These are phyloP conservation scores for Lepidurus apus DNA, from an alignment of 1,140 invertebrate species.

Conservation along the genomic window DNA sequence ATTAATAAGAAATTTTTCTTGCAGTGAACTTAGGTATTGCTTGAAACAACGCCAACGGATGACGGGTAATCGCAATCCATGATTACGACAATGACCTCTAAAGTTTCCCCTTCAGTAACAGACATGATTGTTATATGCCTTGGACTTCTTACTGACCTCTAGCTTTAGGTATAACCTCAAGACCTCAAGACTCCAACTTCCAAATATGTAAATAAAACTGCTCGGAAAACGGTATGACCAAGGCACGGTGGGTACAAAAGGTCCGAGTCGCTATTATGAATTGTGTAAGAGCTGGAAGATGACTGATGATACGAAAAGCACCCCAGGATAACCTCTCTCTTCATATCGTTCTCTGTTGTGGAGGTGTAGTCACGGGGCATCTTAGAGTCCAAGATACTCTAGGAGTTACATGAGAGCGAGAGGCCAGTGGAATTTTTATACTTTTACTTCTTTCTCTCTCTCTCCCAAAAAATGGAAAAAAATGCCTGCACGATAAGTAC, in stretches of 20 bases:
- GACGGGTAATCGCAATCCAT: too few species aligned
- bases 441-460: neutral
- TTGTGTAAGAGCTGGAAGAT: slow-evolving; percentile 17
- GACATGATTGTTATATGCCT: too few species aligned
- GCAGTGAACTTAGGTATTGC: too few species aligned
- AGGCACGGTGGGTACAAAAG: neutral
- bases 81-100: too few species aligned
- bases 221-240: neutral
- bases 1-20: too few species aligned
- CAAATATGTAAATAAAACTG: neutral
- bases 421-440: neutral
- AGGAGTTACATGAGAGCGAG: neutral
- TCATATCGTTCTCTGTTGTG: neutral
- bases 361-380: neutral
- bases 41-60: too few species aligned
- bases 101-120: too few species aligned
- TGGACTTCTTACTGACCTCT: too few species aligned
- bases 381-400: neutral
- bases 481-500: neutral
- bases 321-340: slow-evolving; percentile 20
- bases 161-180: too few species aligned
- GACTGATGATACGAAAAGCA: slow-evolving; percentile 4
- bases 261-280: neutral
- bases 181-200: neutral
- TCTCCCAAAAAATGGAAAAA: neutral